phyloP scores from a whole-genome alignment of 2,888 invertebrate species.

The Drosophila niveifrons region DNA sequence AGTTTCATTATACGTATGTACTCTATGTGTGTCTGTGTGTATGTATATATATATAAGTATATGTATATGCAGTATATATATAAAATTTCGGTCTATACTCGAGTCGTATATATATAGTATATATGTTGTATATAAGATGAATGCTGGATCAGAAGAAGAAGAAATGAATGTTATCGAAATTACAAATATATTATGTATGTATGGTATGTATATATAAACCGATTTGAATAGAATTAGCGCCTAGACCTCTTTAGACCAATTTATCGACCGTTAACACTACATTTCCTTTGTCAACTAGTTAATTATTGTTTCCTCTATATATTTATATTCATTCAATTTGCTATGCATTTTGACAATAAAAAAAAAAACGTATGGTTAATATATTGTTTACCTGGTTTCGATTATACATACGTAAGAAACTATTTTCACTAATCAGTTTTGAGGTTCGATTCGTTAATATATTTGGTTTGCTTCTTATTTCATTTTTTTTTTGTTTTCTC shows the following conservation, averaged over 20 bases:
- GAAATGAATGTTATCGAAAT: conserved; percentile 20
- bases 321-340: conserved; percentile 42
- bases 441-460: conserved; percentile 61
- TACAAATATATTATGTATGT: conserved; percentile 9
- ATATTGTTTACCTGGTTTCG: conserved; percentile 39
- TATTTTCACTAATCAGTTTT: conserved; percentile 65
- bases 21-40: conserved; percentile 14
- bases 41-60: conserved; percentile 25
- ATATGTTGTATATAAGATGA: conserved; percentile 27
- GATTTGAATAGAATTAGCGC: conserved; percentile 20
- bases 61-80: conserved; percentile 30
- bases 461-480: conserved; percentile 33
- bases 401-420: conserved; percentile 51
- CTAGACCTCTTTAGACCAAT: neutral
- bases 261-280: conserved; percentile 12
- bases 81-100: conserved; percentile 29
- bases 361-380: conserved; percentile 24
- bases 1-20: conserved; percentile 38
- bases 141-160: conserved; percentile 18
- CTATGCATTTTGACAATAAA: conserved; percentile 53
- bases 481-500: conserved; percentile 24
- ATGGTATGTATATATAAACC: conserved; percentile 10
- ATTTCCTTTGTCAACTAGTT: conserved; percentile 23
- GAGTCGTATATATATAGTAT: conserved; percentile 23
- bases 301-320: conserved; percentile 25